These are phyloP conservation scores for Drosophila ercepeae DNA, from an alignment of 1,140 invertebrate genomes.

Conservation along the genomic window DNA sequence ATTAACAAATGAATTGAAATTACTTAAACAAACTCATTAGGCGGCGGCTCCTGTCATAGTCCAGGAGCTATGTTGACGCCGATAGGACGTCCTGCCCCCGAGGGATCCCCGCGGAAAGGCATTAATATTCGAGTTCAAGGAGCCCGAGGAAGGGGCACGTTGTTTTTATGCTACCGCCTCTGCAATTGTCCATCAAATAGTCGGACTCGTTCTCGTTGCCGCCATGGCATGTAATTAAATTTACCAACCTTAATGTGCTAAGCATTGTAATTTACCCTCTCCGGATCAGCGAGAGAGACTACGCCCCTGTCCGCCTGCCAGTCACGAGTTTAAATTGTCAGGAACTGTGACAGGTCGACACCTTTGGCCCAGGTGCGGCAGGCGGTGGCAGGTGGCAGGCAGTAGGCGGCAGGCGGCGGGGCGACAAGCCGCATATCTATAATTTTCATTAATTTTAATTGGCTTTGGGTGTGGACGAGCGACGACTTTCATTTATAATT, in stretches of 20 bases:
- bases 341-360: constrained; percentile 57
- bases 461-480: constrained; percentile 16
- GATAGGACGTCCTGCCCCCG: constrained; percentile 26
- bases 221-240: constrained; percentile 73
- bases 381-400: constrained; percentile 3
- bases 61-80: constrained; percentile 58
- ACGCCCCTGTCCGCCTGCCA: constrained; percentile 16
- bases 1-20: constrained; percentile 82
- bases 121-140: constrained; percentile 34
- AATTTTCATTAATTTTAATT: constrained; percentile 74
- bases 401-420: constrained; percentile 6
- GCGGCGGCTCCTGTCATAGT: constrained; percentile 51
- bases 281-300: constrained; percentile 7
- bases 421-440: constrained; percentile 64
- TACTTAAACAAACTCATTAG: constrained; percentile 82
- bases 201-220: constrained; percentile 3
- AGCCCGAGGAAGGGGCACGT: background rate
- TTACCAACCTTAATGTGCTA: constrained; percentile 75
- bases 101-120: constrained; percentile 3
- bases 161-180: constrained; percentile 48
- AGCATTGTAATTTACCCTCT: constrained; percentile 69
- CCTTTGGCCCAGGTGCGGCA: constrained; percentile 30
- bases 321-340: constrained; percentile 61
- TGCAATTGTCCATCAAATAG: constrained; percentile 42
- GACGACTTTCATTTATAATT: constrained; percentile 12